Conservation (phyloP, 2,113 vertebrate species). For the Cyanistes caeruleus region DNA sequence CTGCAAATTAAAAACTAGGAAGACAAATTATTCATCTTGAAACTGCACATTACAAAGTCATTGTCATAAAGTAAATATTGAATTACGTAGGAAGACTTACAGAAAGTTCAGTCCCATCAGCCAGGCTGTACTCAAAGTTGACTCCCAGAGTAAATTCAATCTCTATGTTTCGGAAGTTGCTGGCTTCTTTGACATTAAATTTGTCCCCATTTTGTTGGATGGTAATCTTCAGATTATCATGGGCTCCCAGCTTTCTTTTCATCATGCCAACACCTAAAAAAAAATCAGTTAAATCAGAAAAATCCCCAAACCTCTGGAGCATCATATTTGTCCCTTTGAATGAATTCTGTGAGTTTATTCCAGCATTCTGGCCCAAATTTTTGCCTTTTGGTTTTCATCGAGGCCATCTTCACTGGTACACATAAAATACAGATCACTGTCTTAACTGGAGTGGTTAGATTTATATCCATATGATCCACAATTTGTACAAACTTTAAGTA, state of each 20-base stretch:
- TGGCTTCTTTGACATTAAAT: slow-evolving; percentile 87
- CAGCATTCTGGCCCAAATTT: neutral
- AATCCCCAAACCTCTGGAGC: neutral
- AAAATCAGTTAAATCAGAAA: neutral
- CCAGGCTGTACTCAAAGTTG: slow-evolving; percentile 82
- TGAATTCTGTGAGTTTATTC: neutral
- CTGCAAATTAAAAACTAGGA: neutral
- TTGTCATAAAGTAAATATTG: neutral
- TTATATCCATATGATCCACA: neutral
- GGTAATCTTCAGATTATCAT: slow-evolving; percentile 87
- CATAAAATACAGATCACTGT: neutral
- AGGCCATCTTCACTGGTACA: neutral
- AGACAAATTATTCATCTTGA: neutral
- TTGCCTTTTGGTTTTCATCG: neutral
- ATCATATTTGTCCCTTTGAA: neutral
- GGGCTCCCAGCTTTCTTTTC: slow-evolving; percentile 88
- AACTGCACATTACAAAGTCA: neutral
- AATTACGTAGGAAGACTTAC: slow-evolving; percentile 69
- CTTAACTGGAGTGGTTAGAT: neutral
- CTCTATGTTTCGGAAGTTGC: slow-evolving; percentile 83
- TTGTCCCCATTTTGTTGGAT: slow-evolving; percentile 86
- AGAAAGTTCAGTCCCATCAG: slow-evolving; percentile 87
- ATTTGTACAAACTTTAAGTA: neutral
- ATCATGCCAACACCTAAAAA: slow-evolving; percentile 81
- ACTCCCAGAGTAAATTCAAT: slow-evolving; percentile 86